Conservation (phyloP, 2,113 vertebrate species). For the Pionites leucogaster region DNA sequence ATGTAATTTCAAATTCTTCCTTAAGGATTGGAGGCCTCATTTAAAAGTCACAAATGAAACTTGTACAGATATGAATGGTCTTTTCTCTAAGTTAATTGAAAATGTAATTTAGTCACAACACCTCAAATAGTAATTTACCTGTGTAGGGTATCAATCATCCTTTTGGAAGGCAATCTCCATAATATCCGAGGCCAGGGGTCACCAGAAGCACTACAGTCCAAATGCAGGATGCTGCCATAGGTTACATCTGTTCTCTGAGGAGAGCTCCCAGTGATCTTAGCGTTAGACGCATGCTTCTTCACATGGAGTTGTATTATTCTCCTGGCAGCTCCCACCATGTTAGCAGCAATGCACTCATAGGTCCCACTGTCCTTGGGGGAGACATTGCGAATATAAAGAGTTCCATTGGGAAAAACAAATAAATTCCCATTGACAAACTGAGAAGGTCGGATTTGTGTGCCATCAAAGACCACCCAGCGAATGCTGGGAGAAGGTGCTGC, state of each 20-base stretch:
- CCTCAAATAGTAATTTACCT: conserved; percentile 74
- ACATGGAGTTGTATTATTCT: conserved; percentile 76
- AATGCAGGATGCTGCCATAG: conserved; percentile 79
- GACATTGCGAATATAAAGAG: conserved; percentile 79
- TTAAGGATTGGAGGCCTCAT: background rate
- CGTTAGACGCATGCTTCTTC: conserved; percentile 70
- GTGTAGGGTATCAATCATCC: conserved; percentile 85
- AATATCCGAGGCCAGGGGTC: conserved; percentile 87
- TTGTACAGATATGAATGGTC: background rate
- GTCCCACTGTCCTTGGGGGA: conserved; percentile 75
- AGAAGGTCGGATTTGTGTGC: conserved; percentile 79
- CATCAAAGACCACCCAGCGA: conserved; percentile 83
- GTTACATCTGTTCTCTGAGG: conserved; percentile 81
- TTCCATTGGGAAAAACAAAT: conserved; percentile 90
- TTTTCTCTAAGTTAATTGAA: background rate
- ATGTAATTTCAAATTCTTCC: background rate
- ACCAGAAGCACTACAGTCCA: conserved; percentile 87
- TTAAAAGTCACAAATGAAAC: background rate
- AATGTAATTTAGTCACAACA: background rate
- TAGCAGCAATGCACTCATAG: conserved; percentile 86
- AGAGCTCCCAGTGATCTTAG: conserved; percentile 81
- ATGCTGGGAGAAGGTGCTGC: conserved; percentile 80
- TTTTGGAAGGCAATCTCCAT: conserved; percentile 90
- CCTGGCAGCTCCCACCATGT: conserved; percentile 77
- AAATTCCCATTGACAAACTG: conserved; percentile 80